Evolutionary conservation across 2,113 vertebrate species (phyloP).

Genomic region (Dunckerocampus dactyliophorus): DNA sequence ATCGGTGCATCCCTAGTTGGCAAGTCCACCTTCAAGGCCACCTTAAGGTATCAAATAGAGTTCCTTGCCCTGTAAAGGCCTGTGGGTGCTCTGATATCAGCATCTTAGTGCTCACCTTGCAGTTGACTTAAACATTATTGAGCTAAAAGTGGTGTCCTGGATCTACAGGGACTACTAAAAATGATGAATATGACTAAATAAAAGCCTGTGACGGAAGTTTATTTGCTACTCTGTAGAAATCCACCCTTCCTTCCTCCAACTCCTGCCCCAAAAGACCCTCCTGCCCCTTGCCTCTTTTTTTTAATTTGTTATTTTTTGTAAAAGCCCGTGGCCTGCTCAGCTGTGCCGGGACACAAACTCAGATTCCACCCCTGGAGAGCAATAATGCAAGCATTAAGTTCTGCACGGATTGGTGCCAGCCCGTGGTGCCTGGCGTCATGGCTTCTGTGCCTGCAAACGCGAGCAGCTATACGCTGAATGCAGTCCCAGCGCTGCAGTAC

Average conservation of each 20-base stretch:
- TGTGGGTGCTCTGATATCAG: too few species aligned
- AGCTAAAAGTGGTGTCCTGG: too few species aligned
- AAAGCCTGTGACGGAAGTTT: conserved; percentile 30
- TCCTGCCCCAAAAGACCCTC: conserved; percentile 7
- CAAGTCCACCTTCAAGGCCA: too few species aligned
- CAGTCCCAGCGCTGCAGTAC: conserved; percentile 33
- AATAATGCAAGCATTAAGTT: conserved; percentile 34
- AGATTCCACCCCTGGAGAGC: conserved; percentile 34
- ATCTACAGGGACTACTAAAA: too few species aligned
- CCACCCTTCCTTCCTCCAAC: conserved; percentile 52
- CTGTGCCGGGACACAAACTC: conserved; percentile 38
- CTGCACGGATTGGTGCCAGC: conserved; percentile 39
- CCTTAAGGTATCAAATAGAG: too few species aligned
- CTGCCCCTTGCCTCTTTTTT: not conserved
- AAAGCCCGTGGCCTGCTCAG: conserved; percentile 13
- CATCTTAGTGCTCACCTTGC: too few species aligned
- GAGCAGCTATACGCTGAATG: conserved; percentile 27
- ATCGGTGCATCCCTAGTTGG: too few species aligned
- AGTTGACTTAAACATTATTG: too few species aligned
- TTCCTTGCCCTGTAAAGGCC: too few species aligned
- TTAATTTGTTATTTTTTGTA: not conserved
- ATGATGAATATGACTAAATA: not conserved
- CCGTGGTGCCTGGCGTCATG: conserved; percentile 41
- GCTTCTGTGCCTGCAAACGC: conserved; percentile 40
- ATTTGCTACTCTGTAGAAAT: conserved; percentile 22